Evolutionary conservation across 2,113 vertebrate genomes (phyloP), one percentile per base, ranked within the genome.

Genomic region (Phalacrocorax pelagicus): DNA sequence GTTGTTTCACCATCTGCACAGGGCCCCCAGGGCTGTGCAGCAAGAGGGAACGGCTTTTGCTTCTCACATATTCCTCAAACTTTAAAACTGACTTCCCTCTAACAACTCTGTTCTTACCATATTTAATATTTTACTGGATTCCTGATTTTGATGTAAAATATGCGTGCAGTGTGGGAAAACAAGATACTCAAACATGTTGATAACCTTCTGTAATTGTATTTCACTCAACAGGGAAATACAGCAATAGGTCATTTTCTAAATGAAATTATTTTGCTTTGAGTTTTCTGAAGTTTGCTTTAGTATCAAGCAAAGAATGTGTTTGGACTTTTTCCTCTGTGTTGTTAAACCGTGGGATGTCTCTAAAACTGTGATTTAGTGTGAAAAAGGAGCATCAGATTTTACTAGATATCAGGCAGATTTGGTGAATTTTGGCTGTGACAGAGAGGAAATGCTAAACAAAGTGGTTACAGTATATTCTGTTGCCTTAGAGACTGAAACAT

Each of bases 401-500:
- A 34, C 32, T 54, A 93, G 62, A 1, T 66, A 75, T 42, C 65
- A 54, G 72, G 19, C 14, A 58, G 82, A 69, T 94, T 62, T 82
- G 81, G 66, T 81, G 81, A 92, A 91, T 97, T 97, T 96, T 83
- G 88, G 54, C 75, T 89, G 90, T 86, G 94, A 72, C 83, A 49
- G 92, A 84, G 78, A 92, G 65, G 86, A 92, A 93, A 95, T 91
- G 91, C 96, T 96, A 77, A 96, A 96, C 92, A 94, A 95, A 92
- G 96, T 97, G 79, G 75, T 94, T 96, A 93, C 93, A 92, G 96
- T 97, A 97, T 96, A 96, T 94, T 96, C 97, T 97, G 97, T 98
- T 97, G 94, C 97, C 96, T 91, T 97, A 98, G 97, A 97, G 96
- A 98, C 97, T 97, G 97, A 96, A 97, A 97, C 97, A 98, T 98